Conservation (phyloP, 1,140 invertebrate genomes). For the Procambarus virginalis region DNA sequence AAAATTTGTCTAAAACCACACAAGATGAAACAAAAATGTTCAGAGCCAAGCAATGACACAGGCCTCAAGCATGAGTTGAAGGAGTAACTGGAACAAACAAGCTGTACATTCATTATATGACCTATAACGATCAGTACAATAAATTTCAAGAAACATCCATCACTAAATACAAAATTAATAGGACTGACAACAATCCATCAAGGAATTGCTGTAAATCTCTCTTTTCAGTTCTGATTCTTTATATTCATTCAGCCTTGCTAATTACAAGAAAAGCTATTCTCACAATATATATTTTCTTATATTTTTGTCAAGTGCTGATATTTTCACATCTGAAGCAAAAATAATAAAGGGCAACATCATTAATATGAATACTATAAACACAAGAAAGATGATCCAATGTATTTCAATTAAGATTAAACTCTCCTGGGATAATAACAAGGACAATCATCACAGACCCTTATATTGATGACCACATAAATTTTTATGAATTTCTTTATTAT, state of each 20-base stretch:
- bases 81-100: not conserved
- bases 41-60: constrained; percentile 26
- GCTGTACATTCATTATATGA: constrained; percentile 25
- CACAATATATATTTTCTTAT: not conserved
- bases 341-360: too few relatives aligned
- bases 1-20: not conserved
- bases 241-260: too few relatives aligned
- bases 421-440: not conserved
- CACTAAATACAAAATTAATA: constrained; percentile 8
- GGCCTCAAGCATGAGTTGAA: constrained; percentile 22
- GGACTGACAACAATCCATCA: too few relatives aligned
- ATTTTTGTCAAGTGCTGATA: not conserved
- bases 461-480: not conserved
- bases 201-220: too few relatives aligned
- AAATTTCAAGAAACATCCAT: constrained; percentile 9
- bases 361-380: too few relatives aligned
- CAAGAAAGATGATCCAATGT: too few relatives aligned
- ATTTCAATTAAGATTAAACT: not conserved
- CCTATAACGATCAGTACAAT: constrained; percentile 26
- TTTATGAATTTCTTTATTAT: not conserved
- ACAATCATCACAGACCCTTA: not conserved
- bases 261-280: too few relatives aligned
- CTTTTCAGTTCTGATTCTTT: too few relatives aligned
- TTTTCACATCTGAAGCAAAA: too few relatives aligned
- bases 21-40: not conserved